Base-by-base conservation (phyloP, 1,140 invertebrate genomes). In the Brachionus paranguensis region DNA sequence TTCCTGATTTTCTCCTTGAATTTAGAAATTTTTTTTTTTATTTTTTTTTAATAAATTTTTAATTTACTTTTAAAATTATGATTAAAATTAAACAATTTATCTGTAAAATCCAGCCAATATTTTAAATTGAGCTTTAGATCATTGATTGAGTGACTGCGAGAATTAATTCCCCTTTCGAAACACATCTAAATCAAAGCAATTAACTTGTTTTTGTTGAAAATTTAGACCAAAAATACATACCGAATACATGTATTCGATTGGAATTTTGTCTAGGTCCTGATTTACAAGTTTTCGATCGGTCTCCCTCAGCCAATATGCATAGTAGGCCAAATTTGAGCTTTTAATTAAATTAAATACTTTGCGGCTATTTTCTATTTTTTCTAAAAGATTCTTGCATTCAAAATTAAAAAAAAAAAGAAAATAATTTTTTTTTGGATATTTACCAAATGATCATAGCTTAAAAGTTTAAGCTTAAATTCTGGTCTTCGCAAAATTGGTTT, bases 281-380 rank as follows among this genome's bases (percentile, higher is more conserved):
- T 24, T 27, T 12, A 53, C 33, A 20, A 81, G 53, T 37, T 81
- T 81, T 47, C 43, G 0, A 37, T 81, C 78, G 1, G 60, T 14
- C 43, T 81, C 78, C 45, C 37, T 81, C 11, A 81, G 12, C 78
- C 78, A 81, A 64, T 64, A 81, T 0, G 78, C 78, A 81, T 81
- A 47, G 17, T 60, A 81, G 10, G 37, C 50, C 43, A 81, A 68
- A 43, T 81, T 81, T 64, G 37, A 47, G n/a, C 24, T 50, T 24
- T 47, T 20, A 0, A 50, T 29, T 14, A 76, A 20, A 76, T 50
- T 20, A 76, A 50, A 76, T 10, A 24, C 72, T 76, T 47, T 24
- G 14, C 24, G 10, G 47, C 72, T 50, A 50, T 47, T 76, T 76
- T 76, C 72, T 29, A 76, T 14, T 50, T 50, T 76, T 50, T 50